A percentile compares a stretch with the other conserved stretches of the same genome.
Evolutionary conservation across 2,888 invertebrate genomes (phyloP).

Genomic region (Cephonodes hylas): DNA sequence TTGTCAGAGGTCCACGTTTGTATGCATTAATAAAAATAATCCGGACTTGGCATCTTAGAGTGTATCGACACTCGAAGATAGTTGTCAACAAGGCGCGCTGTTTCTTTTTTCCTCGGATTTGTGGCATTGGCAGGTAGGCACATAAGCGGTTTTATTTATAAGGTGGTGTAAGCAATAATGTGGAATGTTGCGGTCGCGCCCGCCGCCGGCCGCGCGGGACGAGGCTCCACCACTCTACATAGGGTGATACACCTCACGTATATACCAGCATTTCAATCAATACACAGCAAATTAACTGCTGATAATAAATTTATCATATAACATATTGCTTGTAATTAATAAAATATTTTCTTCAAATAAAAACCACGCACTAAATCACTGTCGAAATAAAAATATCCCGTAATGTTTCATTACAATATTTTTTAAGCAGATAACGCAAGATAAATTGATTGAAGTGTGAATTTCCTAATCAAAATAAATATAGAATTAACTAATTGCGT

Average conservation of each 20-base stretch:
- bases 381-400: conserved; percentile 14
- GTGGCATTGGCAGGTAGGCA: conserved; percentile 64
- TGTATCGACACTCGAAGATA: conserved; percentile 34
- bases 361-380: neutral
- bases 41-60: neutral
- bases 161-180: conserved; percentile 66
- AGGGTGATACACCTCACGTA: conserved; percentile 41
- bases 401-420: conserved; percentile 4
- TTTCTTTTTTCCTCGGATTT: conserved; percentile 51
- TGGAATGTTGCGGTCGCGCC: conserved; percentile 65
- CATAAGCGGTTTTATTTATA: conserved; percentile 73
- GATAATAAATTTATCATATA: neutral
- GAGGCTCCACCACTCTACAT: conserved; percentile 40
- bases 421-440: conserved; percentile 1
- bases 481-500: conserved; percentile 16
- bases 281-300: neutral
- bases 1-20: conserved; percentile 1
- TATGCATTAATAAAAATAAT: conserved; percentile 6
- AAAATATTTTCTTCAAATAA: neutral
- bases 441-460: neutral
- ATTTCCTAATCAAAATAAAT: conserved; percentile 6
- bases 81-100: conserved; percentile 65
- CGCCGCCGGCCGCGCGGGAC: conserved; percentile 50
- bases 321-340: neutral
- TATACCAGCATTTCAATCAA: neutral